Evolutionary conservation across 2,888 invertebrate species (phyloP).

Genomic region (Drosophila formosana): DNA sequence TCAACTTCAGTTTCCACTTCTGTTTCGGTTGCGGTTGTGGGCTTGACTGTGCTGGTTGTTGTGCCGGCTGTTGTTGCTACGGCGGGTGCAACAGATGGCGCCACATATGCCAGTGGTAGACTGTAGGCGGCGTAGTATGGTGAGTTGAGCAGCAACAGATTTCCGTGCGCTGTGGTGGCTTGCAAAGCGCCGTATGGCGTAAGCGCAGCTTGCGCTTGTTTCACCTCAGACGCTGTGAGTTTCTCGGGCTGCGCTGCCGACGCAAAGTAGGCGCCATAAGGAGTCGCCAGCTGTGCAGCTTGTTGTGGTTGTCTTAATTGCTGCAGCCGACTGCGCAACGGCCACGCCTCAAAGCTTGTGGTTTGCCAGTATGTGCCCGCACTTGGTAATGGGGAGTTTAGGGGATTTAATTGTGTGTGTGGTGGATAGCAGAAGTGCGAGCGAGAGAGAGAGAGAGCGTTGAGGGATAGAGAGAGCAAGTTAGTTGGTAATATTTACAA

Average conservation of each 20-base stretch:
- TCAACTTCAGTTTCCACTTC: conserved; percentile 5
- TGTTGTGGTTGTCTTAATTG: background rate
- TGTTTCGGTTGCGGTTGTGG: conserved; percentile 40
- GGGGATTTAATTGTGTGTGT: conserved; percentile 33
- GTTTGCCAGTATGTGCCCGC: conserved; percentile 74
- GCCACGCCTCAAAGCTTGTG: conserved; percentile 81
- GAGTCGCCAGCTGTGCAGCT: conserved; percentile 7
- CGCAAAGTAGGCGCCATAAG: conserved; percentile 41
- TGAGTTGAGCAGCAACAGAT: conserved; percentile 44
- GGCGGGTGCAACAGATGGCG: conserved; percentile 51
- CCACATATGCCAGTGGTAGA: conserved; percentile 55
- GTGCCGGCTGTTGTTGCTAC: conserved; percentile 20
- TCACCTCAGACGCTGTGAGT: conserved; percentile 11
- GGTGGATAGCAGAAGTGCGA: conserved; percentile 21
- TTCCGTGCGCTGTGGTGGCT: conserved; percentile 29
- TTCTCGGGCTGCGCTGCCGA: conserved; percentile 45
- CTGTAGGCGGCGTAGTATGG: conserved; percentile 56
- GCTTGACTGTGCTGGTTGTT: conserved; percentile 57
- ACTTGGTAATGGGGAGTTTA: conserved; percentile 41
- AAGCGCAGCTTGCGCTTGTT: conserved; percentile 27
- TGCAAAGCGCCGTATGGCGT: conserved; percentile 56
- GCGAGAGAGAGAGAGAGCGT: conserved; percentile 42
- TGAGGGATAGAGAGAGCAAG: conserved; percentile 55
- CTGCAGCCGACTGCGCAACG: conserved; percentile 52
- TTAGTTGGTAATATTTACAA: conserved; percentile 65